These are phyloP conservation scores for Mesitornis unicolor DNA, from an alignment of 2,113 vertebrate genomes.

Conservation along the genomic window DNA sequence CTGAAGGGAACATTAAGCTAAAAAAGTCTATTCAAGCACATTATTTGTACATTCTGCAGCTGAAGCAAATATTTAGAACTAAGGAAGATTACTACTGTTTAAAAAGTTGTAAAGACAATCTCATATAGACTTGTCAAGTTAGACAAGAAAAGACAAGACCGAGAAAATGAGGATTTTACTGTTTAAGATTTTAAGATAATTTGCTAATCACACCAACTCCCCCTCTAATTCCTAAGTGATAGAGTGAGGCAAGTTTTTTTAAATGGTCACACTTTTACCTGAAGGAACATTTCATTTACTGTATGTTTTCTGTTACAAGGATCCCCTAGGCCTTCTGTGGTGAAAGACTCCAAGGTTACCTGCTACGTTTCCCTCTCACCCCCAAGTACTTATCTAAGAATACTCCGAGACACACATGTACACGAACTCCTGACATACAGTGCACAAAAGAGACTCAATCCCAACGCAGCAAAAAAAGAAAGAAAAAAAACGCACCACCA, in stretches of 20 bases:
- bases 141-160: background rate
- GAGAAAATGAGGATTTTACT: slow-evolving; percentile 26
- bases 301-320: background rate
- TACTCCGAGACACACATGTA: background rate
- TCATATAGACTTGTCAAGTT: slow-evolving; percentile 19
- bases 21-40: slow-evolving; percentile 43
- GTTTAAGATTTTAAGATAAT: background rate
- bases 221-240: background rate
- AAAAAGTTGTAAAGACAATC: slow-evolving; percentile 13
- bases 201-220: background rate
- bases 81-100: slow-evolving; percentile 42
- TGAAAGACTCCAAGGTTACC: background rate
- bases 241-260: background rate
- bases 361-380: background rate
- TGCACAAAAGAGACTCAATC: background rate
- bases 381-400: background rate
- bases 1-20: slow-evolving; percentile 53
- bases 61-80: slow-evolving; percentile 48
- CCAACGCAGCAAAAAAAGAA: background rate
- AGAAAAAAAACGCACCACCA: background rate
- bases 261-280: background rate
- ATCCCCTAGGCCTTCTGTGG: background rate
- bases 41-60: slow-evolving; percentile 50
- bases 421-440: background rate
- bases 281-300: slow-evolving; percentile 1